These are phyloP conservation scores for Ophioninae sp. DNA, from an alignment of 2,888 invertebrate genomes.

Conservation along the genomic window DNA sequence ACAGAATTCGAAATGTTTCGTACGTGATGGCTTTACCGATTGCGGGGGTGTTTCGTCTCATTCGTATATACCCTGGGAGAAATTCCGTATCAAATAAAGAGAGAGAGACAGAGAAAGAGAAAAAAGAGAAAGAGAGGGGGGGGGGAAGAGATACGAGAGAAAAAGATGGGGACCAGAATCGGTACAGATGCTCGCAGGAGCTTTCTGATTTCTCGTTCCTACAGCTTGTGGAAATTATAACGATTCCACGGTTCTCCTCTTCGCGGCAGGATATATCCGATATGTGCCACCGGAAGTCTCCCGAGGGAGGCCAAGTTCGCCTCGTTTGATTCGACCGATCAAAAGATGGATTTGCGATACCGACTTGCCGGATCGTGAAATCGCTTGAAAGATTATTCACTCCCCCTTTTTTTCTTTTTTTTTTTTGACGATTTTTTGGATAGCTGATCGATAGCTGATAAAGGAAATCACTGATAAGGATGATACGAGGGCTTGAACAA, in stretches of 20 bases:
- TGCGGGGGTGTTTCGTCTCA: constrained; percentile 38
- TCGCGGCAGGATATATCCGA: neutral
- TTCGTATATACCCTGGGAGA: constrained; percentile 40
- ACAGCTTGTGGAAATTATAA: constrained; percentile 43
- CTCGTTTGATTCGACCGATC: no score
- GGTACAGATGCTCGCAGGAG: constrained; percentile 24
- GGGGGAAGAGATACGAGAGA: neutral
- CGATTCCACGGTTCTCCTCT: neutral
- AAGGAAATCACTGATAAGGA: no score
- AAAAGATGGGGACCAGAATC: neutral
- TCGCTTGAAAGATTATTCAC: no score
- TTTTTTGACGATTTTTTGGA: no score
- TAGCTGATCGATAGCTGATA: no score
- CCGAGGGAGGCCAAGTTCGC: no score
- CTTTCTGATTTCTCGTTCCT: constrained; percentile 35
- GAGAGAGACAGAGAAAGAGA: neutral
- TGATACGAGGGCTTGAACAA: no score
- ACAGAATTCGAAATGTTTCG: constrained; percentile 61
- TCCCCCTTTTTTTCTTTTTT: no score
- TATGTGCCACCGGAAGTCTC: neutral
- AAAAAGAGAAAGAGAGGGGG: constrained; percentile 9
- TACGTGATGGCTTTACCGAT: constrained; percentile 65
- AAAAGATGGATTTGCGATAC: no score
- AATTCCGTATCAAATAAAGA: constrained; percentile 16
- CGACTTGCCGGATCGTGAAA: no score